These are phyloP conservation scores for Orestias chungarensis DNA, from an alignment of 2,797 vertebrate species.

Conservation along the genomic window DNA sequence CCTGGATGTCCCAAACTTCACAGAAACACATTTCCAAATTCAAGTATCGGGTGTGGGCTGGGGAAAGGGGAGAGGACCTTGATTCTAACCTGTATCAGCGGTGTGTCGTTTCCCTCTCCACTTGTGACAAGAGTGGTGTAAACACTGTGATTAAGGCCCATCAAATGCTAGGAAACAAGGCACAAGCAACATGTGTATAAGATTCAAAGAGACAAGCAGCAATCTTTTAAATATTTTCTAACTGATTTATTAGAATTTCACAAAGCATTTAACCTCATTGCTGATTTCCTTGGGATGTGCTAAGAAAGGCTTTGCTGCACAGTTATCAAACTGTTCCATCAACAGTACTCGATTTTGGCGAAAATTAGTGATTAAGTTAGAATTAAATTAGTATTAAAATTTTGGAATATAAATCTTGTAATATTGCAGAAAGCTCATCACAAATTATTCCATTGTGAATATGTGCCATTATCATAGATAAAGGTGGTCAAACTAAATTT, in stretches of 20 bases:
- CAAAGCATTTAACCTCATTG: neutral
- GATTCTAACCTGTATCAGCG: conserved; percentile 32
- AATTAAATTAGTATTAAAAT: too few species aligned
- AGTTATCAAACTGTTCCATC: neutral
- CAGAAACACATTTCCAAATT: conserved; percentile 21
- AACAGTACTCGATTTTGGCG: neutral
- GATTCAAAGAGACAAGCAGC: neutral
- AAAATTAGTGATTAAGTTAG: neutral
- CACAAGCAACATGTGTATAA: neutral
- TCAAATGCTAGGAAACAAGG: conserved; percentile 21
- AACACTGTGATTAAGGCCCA: conserved; percentile 46
- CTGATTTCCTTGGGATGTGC: neutral
- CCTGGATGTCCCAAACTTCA: conserved; percentile 6
- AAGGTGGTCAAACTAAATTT: neutral
- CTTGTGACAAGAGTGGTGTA: conserved; percentile 29
- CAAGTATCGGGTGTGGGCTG: conserved; percentile 19
- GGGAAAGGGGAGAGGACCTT: conserved; percentile 7
- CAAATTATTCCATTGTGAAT: neutral
- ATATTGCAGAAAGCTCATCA: neutral
- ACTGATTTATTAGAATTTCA: neutral
- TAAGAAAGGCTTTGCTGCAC: neutral
- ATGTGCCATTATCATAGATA: neutral
- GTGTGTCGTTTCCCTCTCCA: conserved; percentile 47
- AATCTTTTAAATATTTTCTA: neutral
- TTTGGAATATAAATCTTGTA: neutral